Evolutionary conservation across 2,888 invertebrate species (phyloP).

Genomic region (Synanthedon myopaeformis): DNA sequence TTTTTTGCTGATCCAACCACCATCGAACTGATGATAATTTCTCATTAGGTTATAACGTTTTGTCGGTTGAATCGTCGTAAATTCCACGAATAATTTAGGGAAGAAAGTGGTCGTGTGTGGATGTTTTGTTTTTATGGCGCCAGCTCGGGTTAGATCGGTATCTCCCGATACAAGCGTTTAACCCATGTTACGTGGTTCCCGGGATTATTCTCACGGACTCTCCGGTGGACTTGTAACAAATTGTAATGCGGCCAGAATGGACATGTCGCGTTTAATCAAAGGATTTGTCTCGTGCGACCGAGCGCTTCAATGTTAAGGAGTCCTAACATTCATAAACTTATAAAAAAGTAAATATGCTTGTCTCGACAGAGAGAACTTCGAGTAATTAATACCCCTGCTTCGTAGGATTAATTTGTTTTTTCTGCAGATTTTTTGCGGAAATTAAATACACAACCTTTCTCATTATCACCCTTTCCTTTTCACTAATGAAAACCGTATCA

Average conservation of each 20-base stretch:
- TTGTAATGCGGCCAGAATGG: constrained; percentile 47
- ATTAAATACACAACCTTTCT: too few relatives aligned
- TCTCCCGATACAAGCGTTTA: constrained; percentile 66
- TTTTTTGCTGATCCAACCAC: constrained; percentile 54
- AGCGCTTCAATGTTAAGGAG: not conserved
- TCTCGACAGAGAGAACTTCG: too few relatives aligned
- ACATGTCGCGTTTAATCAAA: constrained; percentile 1
- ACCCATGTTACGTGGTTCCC: constrained; percentile 65
- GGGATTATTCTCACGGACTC: constrained; percentile 60
- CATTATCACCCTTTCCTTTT: too few relatives aligned
- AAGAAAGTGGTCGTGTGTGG: constrained; percentile 64
- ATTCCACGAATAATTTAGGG: constrained; percentile 68
- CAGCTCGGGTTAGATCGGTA: constrained; percentile 67
- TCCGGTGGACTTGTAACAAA: constrained; percentile 42
- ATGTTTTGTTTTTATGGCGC: constrained; percentile 71
- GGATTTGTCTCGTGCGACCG: not conserved
- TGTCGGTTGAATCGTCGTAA: constrained; percentile 64
- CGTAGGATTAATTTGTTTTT: too few relatives aligned
- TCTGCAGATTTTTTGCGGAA: too few relatives aligned
- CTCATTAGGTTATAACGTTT: constrained; percentile 69
- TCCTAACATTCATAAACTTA: too few relatives aligned
- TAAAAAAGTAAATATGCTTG: too few relatives aligned
- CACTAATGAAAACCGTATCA: too few relatives aligned
- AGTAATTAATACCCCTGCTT: too few relatives aligned
- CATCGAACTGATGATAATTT: constrained; percentile 60